Evolutionary conservation across 2,113 vertebrate genomes (phyloP).

Genomic region (Lampris incognitus): DNA sequence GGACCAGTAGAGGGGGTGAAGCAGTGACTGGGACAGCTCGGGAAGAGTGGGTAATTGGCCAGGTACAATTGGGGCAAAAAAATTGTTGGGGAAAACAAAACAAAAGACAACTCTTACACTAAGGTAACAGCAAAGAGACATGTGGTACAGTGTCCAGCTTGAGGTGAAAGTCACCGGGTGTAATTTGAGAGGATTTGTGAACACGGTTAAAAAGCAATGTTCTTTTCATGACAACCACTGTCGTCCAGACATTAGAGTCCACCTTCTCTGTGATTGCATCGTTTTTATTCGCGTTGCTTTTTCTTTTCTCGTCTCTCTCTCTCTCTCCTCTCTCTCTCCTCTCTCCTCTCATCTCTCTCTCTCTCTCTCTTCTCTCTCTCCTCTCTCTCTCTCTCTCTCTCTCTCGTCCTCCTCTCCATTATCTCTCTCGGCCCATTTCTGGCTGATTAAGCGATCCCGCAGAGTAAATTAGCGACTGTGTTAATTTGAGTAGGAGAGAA

Average conservation of each 20-base stretch:
- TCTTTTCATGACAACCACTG: no score
- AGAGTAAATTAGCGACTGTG: slow-evolving; percentile 32
- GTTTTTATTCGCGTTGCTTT: slow-evolving; percentile 13
- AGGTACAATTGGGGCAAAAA: no score
- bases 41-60: no score
- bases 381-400: background rate
- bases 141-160: no score
- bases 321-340: background rate
- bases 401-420: slow-evolving; percentile 4
- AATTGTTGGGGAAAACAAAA: no score
- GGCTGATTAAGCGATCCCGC: slow-evolving; percentile 37
- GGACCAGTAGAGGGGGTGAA: no score
- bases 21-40: no score
- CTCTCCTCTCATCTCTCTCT: slow-evolving; percentile 10
- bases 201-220: no score
- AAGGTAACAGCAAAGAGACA: no score
- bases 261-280: background rate
- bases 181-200: no score
- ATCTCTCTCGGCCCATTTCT: slow-evolving; percentile 24
- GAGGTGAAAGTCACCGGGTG: no score
- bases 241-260: slow-evolving; percentile 4
- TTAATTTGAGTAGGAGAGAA: slow-evolving; percentile 36
- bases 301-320: background rate
- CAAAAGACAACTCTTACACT: no score
- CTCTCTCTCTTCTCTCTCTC: background rate